These are phyloP conservation scores for Tinamus major DNA, from an alignment of 2,797 vertebrate genomes.

Conservation along the genomic window DNA sequence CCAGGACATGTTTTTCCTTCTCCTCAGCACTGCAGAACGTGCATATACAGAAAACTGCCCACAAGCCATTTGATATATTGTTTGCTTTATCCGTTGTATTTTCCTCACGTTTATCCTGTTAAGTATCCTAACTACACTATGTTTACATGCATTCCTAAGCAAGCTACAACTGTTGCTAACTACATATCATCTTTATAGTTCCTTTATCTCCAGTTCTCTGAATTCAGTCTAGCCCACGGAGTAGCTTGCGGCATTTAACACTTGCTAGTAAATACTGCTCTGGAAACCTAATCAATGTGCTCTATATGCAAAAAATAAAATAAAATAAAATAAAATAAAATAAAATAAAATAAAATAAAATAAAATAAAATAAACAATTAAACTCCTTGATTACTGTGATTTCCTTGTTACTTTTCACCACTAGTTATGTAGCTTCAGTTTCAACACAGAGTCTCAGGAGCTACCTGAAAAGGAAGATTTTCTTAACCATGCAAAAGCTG, in stretches of 20 bases:
- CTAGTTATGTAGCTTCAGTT: not conserved
- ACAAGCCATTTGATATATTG: not conserved
- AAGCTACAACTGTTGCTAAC: slow-evolving; percentile 45
- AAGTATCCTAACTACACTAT: slow-evolving; percentile 30
- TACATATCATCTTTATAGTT: slow-evolving; percentile 40
- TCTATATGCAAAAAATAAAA: not conserved
- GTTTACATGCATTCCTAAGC: slow-evolving; percentile 51
- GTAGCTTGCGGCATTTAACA: slow-evolving; percentile 28
- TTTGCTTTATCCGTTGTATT: slow-evolving; percentile 14
- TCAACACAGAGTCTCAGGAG: not conserved
- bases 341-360: too few relatives aligned
- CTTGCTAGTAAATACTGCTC: not conserved
- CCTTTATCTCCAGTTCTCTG: slow-evolving; percentile 20
- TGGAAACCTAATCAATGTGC: not conserved
- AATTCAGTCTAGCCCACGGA: slow-evolving; percentile 10
- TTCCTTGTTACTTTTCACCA: not conserved
- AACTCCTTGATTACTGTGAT: not conserved
- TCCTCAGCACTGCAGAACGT: not conserved
- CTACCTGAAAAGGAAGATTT: not conserved
- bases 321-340: too few relatives aligned
- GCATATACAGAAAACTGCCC: not conserved
- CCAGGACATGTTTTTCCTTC: not conserved
- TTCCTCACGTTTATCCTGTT: not conserved
- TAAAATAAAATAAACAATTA: not conserved
- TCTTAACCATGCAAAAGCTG: slow-evolving; percentile 17